Evolutionary conservation across 2,797 vertebrate species (phyloP), one percentile per base, ranked within the genome.

Genomic region (Myiotriccus ornatus): DNA sequence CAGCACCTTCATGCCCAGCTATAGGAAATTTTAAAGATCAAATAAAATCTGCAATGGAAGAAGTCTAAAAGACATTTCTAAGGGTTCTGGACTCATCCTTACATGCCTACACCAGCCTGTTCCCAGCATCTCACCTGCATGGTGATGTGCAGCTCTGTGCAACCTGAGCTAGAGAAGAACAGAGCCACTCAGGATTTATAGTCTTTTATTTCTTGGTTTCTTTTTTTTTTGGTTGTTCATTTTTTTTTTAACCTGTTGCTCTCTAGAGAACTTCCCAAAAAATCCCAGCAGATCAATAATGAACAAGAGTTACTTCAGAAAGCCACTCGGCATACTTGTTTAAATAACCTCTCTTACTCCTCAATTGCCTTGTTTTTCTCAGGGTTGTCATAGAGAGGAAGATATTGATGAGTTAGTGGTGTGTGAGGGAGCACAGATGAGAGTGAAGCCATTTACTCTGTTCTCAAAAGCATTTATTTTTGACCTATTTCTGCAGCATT

Each of bases 261-360:
- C 43, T 59, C 44, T 23, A 57, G 60, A 93, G 10, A 22, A 44
- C 37, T 60, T 71, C 64, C 56, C 60, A 83, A 87, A 89, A 74
- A 59, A 35, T 46, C 79, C 65, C 82, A 73, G 44, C 52, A 82
- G 84, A 78, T 87, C 85, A 82, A n/a, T 84, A 87, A 84, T 14
- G 52, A 84, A 90, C 62, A 81, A 84, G 77, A 82, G 55, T 67
- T 79, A 73, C 74, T 91, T 82, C 71, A 41, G 70, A 86, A 79
- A 93, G 43, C 44, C 74, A 79, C 76, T 82, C 0, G 0, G 44
- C 59, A 75, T 69, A 19, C 81, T 81, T 87, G 67, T 88, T 94
- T 95, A 93, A 94, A 86, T 86, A 94, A 92, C 92, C 87, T 65
- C 82, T 86, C 76, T 79, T 59, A 70, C 77, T 91, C 85, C 68